Evolutionary conservation across 1,140 invertebrate genomes (phyloP), one percentile per base, ranked within the genome.

Genomic region (Trypoxylus dichotomus): DNA sequence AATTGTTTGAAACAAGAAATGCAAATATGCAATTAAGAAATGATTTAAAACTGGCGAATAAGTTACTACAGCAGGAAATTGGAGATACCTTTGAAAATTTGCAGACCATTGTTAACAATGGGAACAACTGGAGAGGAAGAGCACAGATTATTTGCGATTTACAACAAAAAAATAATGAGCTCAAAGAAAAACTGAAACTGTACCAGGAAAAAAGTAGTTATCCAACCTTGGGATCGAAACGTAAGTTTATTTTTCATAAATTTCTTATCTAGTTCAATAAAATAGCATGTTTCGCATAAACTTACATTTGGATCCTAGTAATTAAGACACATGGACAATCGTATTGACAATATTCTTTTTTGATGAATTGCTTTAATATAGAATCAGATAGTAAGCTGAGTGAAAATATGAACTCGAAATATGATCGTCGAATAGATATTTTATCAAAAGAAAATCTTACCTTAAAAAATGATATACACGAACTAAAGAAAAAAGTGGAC

Each of bases 121-220:
- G 89, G 76, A 80, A 86, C 0, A 88, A 86, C 29, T 94, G 92
- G 92, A 90, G 92, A 79, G 93, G 93, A 8, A 88, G 93, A 79
- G 91, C 92, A 1, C 91, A 94, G 80, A 91, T 93, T 82, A 93
- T 94, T 77, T 82, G 89, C 15, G 85, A 90, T 32, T 83, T 94
- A 27, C 91, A 92, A 81, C 88, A 90, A 77, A 92, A 91, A 86
- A 86, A 93, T 58, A 83, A 83, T 15, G 91, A 93, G 78, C 80
- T 93, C 0, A 90, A 90, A 79, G 87, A 88, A 25, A 93, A 90
- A 82, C 80, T 93, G 7, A 84, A 81, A 74, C 19, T 8, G 2
- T 79, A 74, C 41, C 78, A 83, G 76, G 78, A 80, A 78, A 74
- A 77, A 77, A 76, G 74, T 79, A 79, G 43, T 25, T 77, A 79